Percentiles rank a stretch among this genome's conserved stretches.
Conservation (phyloP, 2,888 invertebrate species). For the Hydrotaea cyrtoneurina region DNA sequence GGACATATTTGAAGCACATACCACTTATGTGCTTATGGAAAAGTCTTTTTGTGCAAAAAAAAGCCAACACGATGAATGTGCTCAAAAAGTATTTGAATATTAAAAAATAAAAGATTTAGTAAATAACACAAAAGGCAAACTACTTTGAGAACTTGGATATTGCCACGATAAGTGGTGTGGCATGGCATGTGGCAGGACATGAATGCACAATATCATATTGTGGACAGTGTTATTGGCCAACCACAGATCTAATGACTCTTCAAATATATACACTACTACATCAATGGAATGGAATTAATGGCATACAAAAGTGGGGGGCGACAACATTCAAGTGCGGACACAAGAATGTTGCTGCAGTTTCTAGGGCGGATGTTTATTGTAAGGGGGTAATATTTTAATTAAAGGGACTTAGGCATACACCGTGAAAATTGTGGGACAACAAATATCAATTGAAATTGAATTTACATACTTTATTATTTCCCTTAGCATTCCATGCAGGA, state of each 20-base stretch:
- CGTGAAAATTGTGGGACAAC: no score
- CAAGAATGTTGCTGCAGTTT: no score
- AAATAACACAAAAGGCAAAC: background rate
- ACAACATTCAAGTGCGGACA: no score
- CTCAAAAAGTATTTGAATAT: conserved; percentile 4
- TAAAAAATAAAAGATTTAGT: background rate
- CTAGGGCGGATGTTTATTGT: no score
- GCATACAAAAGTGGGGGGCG: no score
- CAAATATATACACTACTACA: background rate
- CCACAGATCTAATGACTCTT: background rate
- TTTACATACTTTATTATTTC: no score
- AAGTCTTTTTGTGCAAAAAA: background rate
- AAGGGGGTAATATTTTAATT: no score
- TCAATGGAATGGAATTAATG: no score
- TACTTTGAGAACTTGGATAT: background rate
- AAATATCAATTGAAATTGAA: no score
- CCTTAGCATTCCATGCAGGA: no score
- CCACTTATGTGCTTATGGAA: background rate
- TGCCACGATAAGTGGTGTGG: background rate
- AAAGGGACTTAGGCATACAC: no score
- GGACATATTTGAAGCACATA: background rate
- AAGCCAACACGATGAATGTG: background rate
- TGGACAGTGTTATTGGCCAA: background rate
- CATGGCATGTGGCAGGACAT: background rate
- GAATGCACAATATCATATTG: background rate